Percentiles rank a stretch among this genome's conserved stretches.
These are phyloP conservation scores for Triplophysa siluroides DNA, from an alignment of 2,113 vertebrate species.

Conservation along the genomic window DNA sequence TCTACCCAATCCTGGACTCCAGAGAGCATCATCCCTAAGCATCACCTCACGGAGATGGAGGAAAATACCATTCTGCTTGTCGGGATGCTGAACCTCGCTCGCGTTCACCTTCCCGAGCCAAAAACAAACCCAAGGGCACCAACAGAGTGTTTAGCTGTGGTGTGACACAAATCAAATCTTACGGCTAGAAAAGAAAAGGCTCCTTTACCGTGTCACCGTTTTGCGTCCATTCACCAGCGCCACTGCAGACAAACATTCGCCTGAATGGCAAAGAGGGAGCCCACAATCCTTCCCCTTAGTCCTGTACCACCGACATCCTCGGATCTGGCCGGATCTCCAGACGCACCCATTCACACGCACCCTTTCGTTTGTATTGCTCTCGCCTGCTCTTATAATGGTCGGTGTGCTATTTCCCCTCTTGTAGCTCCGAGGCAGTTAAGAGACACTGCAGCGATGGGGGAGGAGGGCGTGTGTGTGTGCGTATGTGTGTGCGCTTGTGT, in stretches of 20 bases:
- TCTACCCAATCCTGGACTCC: not conserved
- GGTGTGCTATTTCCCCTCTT: constrained; percentile 75
- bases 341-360: constrained; percentile 17
- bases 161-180: constrained; percentile 38
- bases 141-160: constrained; percentile 19
- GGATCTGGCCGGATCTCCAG: constrained; percentile 54
- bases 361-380: constrained; percentile 39
- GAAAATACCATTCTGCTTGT: constrained; percentile 51
- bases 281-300: constrained; percentile 70
- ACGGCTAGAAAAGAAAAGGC: constrained; percentile 17
- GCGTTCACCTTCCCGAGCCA: constrained; percentile 24
- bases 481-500: constrained; percentile 66
- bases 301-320: constrained; percentile 67
- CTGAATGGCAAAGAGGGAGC: constrained; percentile 65
- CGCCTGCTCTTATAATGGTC: constrained; percentile 63
- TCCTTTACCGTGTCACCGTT: constrained; percentile 74
- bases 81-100: constrained; percentile 35
- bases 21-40: constrained; percentile 66
- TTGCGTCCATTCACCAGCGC: constrained; percentile 72
- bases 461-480: constrained; percentile 76
- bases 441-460: constrained; percentile 82
- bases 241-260: constrained; percentile 76
- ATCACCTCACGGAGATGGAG: constrained; percentile 65
- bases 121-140: constrained; percentile 22
- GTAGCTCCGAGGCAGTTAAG: constrained; percentile 78